These are phyloP conservation scores for Leptopterna dolabrata DNA, from an alignment of 2,888 invertebrate genomes.

Conservation along the genomic window DNA sequence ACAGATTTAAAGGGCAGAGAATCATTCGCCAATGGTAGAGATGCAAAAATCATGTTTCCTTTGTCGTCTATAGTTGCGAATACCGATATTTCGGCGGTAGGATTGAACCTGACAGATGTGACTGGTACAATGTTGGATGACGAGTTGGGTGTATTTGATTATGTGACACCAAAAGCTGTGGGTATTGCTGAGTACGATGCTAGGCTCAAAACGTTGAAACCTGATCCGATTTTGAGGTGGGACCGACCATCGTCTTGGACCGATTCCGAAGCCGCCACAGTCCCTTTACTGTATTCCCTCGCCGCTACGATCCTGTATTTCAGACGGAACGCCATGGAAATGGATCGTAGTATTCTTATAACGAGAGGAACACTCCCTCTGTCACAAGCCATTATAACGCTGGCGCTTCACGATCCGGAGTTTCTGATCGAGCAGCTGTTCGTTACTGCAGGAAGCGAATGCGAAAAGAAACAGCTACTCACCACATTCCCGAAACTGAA, in stretches of 20 bases:
- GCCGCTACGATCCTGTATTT: constrained; percentile 55
- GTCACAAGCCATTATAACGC: constrained; percentile 67
- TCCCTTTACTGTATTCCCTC: constrained; percentile 71
- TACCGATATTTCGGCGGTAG: background rate
- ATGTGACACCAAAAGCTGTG: background rate
- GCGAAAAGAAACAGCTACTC: background rate
- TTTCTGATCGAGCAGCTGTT: background rate
- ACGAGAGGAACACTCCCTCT: constrained; percentile 71
- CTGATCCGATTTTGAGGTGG: constrained; percentile 67
- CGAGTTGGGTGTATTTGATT: background rate
- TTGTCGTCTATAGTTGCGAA: background rate
- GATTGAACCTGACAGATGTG: constrained; percentile 1
- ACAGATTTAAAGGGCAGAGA: background rate
- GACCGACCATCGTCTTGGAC: constrained; percentile 69
- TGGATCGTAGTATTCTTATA: constrained; percentile 65
- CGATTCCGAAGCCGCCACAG: constrained; percentile 70
- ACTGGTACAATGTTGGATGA: background rate
- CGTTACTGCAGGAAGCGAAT: background rate
- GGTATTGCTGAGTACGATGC: background rate
- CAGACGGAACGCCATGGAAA: background rate
- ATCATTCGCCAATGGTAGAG: background rate
- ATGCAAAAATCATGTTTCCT: background rate
- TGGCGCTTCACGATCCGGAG: background rate
- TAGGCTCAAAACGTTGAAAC: constrained; percentile 9
- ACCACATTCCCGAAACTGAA: background rate